phyloP scores from a whole-genome alignment of 1,140 invertebrate genomes.

The Leptopilina clavipes region DNA sequence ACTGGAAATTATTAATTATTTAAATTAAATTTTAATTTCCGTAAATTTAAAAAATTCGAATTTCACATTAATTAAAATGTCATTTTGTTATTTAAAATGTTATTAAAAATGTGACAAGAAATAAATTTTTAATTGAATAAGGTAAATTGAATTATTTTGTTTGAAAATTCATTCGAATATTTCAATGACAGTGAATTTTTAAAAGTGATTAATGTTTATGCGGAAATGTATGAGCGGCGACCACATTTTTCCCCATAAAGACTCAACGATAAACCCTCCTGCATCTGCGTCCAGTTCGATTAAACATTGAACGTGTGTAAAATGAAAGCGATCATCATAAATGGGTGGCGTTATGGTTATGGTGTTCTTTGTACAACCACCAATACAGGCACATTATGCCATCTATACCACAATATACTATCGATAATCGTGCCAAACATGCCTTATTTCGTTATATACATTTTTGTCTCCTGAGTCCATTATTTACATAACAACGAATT shows the following conservation, averaged over 20 bases:
- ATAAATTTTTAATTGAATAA: no score
- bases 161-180: no score
- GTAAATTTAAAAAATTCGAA: no score
- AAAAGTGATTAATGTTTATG: conserved; percentile 23
- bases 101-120: no score
- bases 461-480: background rate
- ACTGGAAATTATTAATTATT: no score
- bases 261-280: conserved; percentile 35
- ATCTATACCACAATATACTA: background rate
- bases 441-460: background rate
- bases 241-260: background rate
- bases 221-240: background rate
- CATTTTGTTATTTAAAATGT: no score
- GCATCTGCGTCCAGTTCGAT: conserved; percentile 46
- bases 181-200: background rate
- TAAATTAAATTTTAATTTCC: no score
- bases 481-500: conserved; percentile 36
- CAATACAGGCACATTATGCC: background rate
- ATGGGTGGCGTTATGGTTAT: conserved; percentile 37
- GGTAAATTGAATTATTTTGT: no score
- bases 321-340: conserved; percentile 46
- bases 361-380: conserved; percentile 22
- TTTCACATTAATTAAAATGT: no score
- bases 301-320: conserved; percentile 48
- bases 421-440: conserved; percentile 23